Evolutionary conservation across 2,888 invertebrate species (phyloP).

Genomic region (Psylliodes chrysocephalus): DNA sequence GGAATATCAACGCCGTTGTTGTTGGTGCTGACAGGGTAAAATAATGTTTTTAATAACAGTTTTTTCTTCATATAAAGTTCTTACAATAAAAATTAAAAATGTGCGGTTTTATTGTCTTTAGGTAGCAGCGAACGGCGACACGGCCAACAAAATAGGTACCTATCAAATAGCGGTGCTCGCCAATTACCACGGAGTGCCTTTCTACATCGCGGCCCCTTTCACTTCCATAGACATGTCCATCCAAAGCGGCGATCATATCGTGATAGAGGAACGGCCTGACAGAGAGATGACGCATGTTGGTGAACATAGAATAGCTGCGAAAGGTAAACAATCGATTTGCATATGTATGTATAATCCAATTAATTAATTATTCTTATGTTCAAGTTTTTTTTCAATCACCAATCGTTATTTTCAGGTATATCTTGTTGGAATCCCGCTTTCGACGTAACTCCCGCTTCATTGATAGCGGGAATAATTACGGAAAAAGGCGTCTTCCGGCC

Average conservation of each 20-base stretch:
- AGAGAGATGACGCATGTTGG: slow-evolving; percentile 92
- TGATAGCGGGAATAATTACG: slow-evolving; percentile 95
- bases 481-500: slow-evolving; percentile 89
- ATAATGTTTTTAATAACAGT: too few species aligned
- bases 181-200: slow-evolving; percentile 89
- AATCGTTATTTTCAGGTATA: slow-evolving; percentile 73
- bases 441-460: slow-evolving; percentile 92
- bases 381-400: not conserved
- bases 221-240: slow-evolving; percentile 89
- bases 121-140: slow-evolving; percentile 96
- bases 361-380: not conserved
- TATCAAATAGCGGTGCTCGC: slow-evolving; percentile 95
- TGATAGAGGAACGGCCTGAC: slow-evolving; percentile 93
- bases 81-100: too few species aligned
- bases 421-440: slow-evolving; percentile 98
- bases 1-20: slow-evolving; percentile 90
- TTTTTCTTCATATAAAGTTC: too few species aligned
- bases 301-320: slow-evolving; percentile 87
- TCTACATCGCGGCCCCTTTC: slow-evolving; percentile 94
- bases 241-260: slow-evolving; percentile 84
- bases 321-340: slow-evolving; percentile 68
- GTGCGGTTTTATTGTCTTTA: too few species aligned
- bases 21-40: slow-evolving; percentile 94
- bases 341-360: slow-evolving; percentile 1
- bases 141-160: slow-evolving; percentile 98